A percentile compares a stretch with the other conserved stretches of the same genome.
Evolutionary conservation across 2,888 invertebrate genomes (phyloP).

Genomic region (Ophioninae sp.): DNA sequence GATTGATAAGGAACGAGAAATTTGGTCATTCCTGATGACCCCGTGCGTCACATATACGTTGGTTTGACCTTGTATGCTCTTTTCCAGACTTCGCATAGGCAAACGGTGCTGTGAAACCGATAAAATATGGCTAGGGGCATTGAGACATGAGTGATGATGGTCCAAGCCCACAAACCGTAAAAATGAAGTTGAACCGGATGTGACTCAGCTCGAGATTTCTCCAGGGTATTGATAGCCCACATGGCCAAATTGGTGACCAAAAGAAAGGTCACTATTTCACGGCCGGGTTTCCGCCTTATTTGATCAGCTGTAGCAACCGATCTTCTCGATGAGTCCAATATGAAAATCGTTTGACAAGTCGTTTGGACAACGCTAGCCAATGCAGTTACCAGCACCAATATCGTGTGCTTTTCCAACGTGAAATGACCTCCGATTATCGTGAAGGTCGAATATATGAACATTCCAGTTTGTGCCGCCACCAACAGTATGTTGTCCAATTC

Average conservation of each 20-base stretch:
- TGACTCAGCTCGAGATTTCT: constrained; percentile 94
- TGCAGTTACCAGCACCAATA: constrained; percentile 91
- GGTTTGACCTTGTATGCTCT: constrained; percentile 96
- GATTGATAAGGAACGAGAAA: constrained; percentile 56
- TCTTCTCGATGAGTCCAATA: constrained; percentile 93
- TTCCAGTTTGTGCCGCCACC: constrained; percentile 96
- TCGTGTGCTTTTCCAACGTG: constrained; percentile 90
- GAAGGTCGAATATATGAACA: constrained; percentile 96
- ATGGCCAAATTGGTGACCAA: constrained; percentile 94
- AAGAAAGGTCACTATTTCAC: constrained; percentile 96
- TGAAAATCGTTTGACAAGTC: constrained; percentile 94
- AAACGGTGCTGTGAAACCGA: constrained; percentile 96
- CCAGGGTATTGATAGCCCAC: constrained; percentile 97
- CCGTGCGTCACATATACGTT: constrained; percentile 88
- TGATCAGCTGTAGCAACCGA: constrained; percentile 91
- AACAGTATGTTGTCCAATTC: constrained; percentile 95
- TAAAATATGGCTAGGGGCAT: constrained; percentile 97
- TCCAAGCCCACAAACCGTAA: constrained; percentile 97
- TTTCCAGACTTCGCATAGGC: constrained; percentile 98
- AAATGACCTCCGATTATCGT: constrained; percentile 97
- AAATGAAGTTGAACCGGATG: constrained; percentile 96
- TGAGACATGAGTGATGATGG: constrained; percentile 96
- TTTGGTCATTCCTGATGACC: constrained; percentile 64
- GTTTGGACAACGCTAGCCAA: constrained; percentile 94
- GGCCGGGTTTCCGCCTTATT: constrained; percentile 92